These are phyloP conservation scores for Urophycis tenuis DNA, from an alignment of 2,797 vertebrate species.

Conservation along the genomic window DNA sequence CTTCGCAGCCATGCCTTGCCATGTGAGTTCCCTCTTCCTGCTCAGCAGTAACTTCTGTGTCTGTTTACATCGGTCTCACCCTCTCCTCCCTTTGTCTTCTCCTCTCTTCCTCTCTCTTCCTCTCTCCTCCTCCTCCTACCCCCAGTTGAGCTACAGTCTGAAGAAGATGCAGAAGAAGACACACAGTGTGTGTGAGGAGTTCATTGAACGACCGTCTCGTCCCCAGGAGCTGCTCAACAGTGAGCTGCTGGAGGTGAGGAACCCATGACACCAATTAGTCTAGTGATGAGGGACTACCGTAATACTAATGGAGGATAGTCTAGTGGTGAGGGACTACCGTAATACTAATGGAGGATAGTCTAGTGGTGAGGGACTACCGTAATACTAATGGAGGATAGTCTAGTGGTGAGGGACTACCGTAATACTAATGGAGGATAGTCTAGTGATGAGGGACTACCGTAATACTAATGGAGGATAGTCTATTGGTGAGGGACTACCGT, in stretches of 20 bases:
- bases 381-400: no score
- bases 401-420: no score
- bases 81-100: not conserved
- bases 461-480: no score
- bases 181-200: conserved; percentile 66
- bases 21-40: conserved; percentile 63
- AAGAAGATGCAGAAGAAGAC: conserved; percentile 63
- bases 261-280: no score
- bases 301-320: not conserved
- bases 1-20: conserved; percentile 84
- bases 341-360: no score
- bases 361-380: no score
- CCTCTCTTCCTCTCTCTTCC: not conserved
- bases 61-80: not conserved
- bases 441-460: no score
- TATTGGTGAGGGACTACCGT: no score
- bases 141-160: conserved; percentile 73
- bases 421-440: no score
- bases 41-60: not conserved
- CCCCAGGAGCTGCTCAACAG: conserved; percentile 78
- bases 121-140: not conserved
- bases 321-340: not conserved
- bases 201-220: conserved; percentile 76
- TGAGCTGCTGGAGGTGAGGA: conserved; percentile 79
- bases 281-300: not conserved